These are phyloP conservation scores for Danaus melanippus DNA, from an alignment of 1,140 invertebrate genomes.

Conservation along the genomic window DNA sequence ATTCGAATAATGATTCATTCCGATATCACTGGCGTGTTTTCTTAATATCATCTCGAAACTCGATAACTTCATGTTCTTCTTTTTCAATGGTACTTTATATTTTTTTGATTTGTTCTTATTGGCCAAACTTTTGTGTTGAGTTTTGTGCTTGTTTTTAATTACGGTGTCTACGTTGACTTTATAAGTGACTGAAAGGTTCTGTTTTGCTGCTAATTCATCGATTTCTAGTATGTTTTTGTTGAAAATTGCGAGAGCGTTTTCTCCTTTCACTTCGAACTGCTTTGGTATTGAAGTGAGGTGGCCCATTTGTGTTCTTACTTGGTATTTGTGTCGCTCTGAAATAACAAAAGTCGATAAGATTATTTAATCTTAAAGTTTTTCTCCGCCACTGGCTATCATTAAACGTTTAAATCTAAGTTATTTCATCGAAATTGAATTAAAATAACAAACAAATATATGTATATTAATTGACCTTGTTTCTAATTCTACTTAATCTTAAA, in stretches of 20 bases:
- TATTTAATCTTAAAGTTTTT: not conserved
- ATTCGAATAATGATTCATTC: conserved; percentile 17
- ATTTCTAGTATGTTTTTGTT: conserved; percentile 43
- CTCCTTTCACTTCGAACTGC: conserved; percentile 43
- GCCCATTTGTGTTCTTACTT: conserved; percentile 26
- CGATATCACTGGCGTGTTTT: conserved; percentile 33
- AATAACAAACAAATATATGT: no score
- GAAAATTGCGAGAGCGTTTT: conserved; percentile 33
- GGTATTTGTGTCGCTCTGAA: conserved; percentile 38
- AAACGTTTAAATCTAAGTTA: no score
- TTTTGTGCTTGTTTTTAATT: conserved; percentile 16
- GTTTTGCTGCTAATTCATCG: conserved; percentile 30
- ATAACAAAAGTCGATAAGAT: conserved; percentile 17
- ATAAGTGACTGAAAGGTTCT: conserved; percentile 41
- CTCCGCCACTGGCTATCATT: not conserved
- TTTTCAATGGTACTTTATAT: conserved; percentile 57
- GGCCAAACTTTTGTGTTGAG: conserved; percentile 21
- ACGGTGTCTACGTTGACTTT: conserved; percentile 41
- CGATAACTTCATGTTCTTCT: conserved; percentile 55
- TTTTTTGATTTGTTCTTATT: conserved; percentile 46
- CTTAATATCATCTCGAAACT: conserved; percentile 48
- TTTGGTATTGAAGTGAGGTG: conserved; percentile 46
- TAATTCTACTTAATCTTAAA: no score
- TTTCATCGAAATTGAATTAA: no score
- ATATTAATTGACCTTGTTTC: no score